Evolutionary conservation across 1,140 invertebrate species (phyloP), one percentile per base, ranked within the genome.

Genomic region (Pissodes strobi): DNA sequence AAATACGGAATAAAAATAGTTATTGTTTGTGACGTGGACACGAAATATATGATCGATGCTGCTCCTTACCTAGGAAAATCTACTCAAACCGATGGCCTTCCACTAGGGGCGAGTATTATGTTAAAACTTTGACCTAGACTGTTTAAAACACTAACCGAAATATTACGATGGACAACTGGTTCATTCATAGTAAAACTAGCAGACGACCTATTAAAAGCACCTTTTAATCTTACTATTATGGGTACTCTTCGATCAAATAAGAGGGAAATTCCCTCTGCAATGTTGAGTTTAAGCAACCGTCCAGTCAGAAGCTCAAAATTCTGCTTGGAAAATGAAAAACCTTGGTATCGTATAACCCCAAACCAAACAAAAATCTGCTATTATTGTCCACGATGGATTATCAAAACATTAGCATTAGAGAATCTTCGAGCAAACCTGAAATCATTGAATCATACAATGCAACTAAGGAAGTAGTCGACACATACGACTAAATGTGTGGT

Each of bases 1-100:
- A 61, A 66, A 13, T 76, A 78, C 58, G 79, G 75, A 2, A 62
- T 79, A 21, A 79, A 79, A 70, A 53, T 69, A 23, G 62, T 60
- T 65, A 51, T 61, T n/a, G 15, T 70, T n/a, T n/a, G n/a, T n/a
- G n/a, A 2, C n/a, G 49, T 23, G 62, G 65, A 60, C 34, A 61
- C 18, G 48, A 53, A 56, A 64, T 30, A 13, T 69, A 4, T 34
- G n/a, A 27, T 48, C 17, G 19, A 34, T 13, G 22, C 27, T 23
- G 49, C 53, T 30, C 37, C 37, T 13, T 48, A 60, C 19, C 22
- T 37, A 2, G 57, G 57, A 34, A n/a, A n/a, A n/a, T n/a, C n/a
- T n/a, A 27, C 8, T 4, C 41, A 60, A 21, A 25, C n/a, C n/a
- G n/a, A n/a, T n/a, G n/a, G n/a, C n/a, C n/a, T n/a, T n/a, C n/a